Conservation (phyloP, 1,140 invertebrate species). For the Pachypsylla venusta region DNA sequence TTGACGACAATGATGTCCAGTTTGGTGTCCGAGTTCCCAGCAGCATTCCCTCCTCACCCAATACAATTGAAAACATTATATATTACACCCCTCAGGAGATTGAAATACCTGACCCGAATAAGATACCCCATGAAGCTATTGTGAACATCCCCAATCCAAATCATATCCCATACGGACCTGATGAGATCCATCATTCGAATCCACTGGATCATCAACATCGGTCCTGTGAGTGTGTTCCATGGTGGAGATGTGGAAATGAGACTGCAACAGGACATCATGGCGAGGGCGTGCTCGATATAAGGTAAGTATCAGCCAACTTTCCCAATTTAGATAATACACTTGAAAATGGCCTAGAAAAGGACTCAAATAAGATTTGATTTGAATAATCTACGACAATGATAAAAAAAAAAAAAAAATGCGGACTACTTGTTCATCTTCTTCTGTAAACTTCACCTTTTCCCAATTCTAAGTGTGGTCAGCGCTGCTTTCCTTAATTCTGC, state of each 20-base stretch:
- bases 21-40: not conserved
- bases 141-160: not conserved
- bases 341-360: too few species aligned
- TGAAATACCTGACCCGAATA: not conserved
- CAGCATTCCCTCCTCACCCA: too few species aligned
- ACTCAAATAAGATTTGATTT: too few species aligned
- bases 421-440: too few species aligned
- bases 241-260: conserved; percentile 4
- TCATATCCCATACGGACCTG: not conserved
- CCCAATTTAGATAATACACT: too few species aligned
- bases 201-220: not conserved
- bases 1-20: not conserved
- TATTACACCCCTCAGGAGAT: conserved; percentile 3
- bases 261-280: not conserved
- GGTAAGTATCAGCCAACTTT: too few species aligned
- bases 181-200: not conserved
- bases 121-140: not conserved
- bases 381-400: too few species aligned
- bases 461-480: too few species aligned
- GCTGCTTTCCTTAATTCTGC: too few species aligned
- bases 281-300: conserved; percentile 2
- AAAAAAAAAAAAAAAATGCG: too few species aligned
- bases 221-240: conserved; percentile 3
- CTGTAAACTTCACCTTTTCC: too few species aligned
- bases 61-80: not conserved